These are phyloP conservation scores for Lampropteryx suffumata DNA, from an alignment of 2,888 invertebrate genomes.

Conservation along the genomic window DNA sequence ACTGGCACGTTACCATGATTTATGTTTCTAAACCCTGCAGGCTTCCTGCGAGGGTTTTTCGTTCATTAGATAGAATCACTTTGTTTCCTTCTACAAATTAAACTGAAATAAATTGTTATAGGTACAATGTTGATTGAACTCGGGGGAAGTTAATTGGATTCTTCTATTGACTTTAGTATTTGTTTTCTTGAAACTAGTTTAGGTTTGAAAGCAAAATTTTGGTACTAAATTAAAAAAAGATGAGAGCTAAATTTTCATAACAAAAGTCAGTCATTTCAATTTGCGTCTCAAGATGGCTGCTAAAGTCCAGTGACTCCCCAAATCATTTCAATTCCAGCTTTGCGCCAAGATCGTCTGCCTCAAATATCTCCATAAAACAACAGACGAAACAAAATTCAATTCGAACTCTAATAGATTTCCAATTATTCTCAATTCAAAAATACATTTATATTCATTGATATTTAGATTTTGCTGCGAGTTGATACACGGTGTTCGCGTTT, in stretches of 20 bases:
- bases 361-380: slow-evolving; percentile 24
- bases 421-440: slow-evolving; percentile 35
- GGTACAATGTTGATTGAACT: not conserved
- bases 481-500: slow-evolving; percentile 43
- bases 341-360: slow-evolving; percentile 15
- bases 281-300: slow-evolving; percentile 7
- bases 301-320: not conserved
- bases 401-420: slow-evolving; percentile 29
- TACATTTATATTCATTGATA: slow-evolving; percentile 39
- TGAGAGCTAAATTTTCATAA: slow-evolving; percentile 1
- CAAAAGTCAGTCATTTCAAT: slow-evolving; percentile 15
- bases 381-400: slow-evolving; percentile 22
- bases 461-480: slow-evolving; percentile 38
- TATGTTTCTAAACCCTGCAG: slow-evolving; percentile 36
- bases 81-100: slow-evolving; percentile 5
- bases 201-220: not conserved
- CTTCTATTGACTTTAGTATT: slow-evolving; percentile 1
- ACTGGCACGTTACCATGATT: slow-evolving; percentile 65
- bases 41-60: not conserved
- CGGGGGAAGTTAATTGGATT: not conserved
- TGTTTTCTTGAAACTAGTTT: not conserved
- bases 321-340: slow-evolving; percentile 20
- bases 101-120: slow-evolving; percentile 13
- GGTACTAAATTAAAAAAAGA: not conserved
- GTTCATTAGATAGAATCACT: slow-evolving; percentile 16